Evolutionary conservation across 2,113 vertebrate species (phyloP), one percentile per base, ranked within the genome.

Genomic region (Carollia perspicillata): DNA sequence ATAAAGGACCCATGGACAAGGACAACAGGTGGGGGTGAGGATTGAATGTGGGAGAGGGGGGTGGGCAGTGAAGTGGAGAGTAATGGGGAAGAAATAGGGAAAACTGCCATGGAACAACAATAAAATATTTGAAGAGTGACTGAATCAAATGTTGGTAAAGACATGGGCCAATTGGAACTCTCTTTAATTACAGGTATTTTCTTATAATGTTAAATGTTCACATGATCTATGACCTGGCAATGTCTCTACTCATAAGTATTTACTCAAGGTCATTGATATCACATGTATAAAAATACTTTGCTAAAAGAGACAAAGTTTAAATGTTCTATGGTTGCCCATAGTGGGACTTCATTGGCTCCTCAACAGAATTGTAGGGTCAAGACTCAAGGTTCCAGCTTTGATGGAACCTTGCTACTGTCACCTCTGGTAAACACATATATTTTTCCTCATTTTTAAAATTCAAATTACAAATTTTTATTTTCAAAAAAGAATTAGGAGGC

Each of bases 291-390:
- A 69, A 69, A 69, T 40, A 40, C n/a, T 69, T 69, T 20, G 11
- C 4, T 23, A 69, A 40, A 69, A 23, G 35, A 13, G 58, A 28
- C 3, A 65, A 65, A 65, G 30, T 12, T 28, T 35, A 47, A 66
- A 79, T 97, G 80, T 94, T 97, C 97, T 97, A 97, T 97, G 96
- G 93, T 95, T 95, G 83, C 58, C 40, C 80, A 95, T 97, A 96
- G 97, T 95, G 95, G 96, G 81, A 96, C 89, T 96, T 96, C 97
- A 96, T 97, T 96, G 83, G 96, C 84, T 96, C 96, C 97, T 95
- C 97, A 65, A 84, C 40, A n/a, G 30, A 84, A 77, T 42, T 85
- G 35, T 66, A 81, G 55, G n/a, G 55, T 77, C 47, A 53, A 66
- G 60, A 77, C 28, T 44, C 10, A 26, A 26, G 8, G 26, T 42